These are phyloP conservation scores for Microcebus ravelobensis DNA, from an alignment of 2,113 vertebrate species.

Conservation along the genomic window DNA sequence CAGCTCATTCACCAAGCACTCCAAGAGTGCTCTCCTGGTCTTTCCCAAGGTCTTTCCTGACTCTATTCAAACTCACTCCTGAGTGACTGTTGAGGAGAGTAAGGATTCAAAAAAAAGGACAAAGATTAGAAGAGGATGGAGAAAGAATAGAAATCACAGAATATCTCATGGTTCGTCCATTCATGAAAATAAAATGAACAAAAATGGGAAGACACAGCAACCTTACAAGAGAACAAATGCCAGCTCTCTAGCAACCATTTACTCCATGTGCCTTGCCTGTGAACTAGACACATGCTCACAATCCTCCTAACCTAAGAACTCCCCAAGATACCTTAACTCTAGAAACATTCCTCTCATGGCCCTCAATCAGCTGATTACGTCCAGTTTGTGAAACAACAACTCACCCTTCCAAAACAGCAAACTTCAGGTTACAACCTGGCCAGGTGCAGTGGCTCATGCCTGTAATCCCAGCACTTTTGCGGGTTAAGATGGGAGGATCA, in stretches of 20 bases:
- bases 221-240: not conserved
- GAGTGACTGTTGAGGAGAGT: not conserved
- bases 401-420: not conserved
- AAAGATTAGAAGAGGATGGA: not conserved
- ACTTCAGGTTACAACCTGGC: not conserved
- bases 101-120: not conserved
- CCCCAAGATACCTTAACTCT: not conserved
- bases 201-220: not conserved
- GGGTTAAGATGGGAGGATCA: no score
- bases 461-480: no score
- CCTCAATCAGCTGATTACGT: not conserved
- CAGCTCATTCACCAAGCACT: not conserved
- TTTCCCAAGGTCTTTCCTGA: not conserved
- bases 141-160: not conserved
- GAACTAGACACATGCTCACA: not conserved
- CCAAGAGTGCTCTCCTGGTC: not conserved
- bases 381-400: not conserved
- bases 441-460: no score
- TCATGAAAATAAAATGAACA: slow-evolving; percentile 31
- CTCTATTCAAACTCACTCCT: not conserved
- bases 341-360: not conserved
- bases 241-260: not conserved
- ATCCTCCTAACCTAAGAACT: slow-evolving; percentile 11
- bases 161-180: not conserved
- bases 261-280: not conserved